Percentiles rank a stretch among this genome's conserved stretches.
Evolutionary conservation across 2,113 vertebrate species (phyloP).

Genomic region (Lucifuga dentata): DNA sequence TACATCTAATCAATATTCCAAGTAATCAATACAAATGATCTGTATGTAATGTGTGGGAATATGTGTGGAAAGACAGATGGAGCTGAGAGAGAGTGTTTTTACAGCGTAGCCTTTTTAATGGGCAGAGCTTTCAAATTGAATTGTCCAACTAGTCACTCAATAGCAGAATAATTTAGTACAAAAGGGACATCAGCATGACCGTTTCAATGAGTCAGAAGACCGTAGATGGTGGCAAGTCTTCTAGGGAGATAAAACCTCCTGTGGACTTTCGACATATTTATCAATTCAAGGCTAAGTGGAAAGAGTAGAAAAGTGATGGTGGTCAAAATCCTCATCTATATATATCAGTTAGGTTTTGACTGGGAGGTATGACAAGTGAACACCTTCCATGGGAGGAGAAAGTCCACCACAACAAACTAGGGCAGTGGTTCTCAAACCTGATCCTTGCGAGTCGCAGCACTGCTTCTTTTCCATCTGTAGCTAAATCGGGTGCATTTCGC

Average conservation of each 20-base stretch:
- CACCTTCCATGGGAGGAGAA: neutral
- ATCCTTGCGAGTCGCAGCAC: no score
- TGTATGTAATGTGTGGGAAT: constrained; percentile 34
- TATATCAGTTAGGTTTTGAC: constrained; percentile 43
- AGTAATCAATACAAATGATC: constrained; percentile 44
- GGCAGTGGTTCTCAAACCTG: neutral
- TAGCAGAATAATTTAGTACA: constrained; percentile 37
- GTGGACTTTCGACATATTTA: constrained; percentile 46
- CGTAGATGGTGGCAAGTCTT: neutral
- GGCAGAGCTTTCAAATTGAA: constrained; percentile 43
- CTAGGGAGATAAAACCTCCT: constrained; percentile 10
- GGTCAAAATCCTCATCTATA: constrained; percentile 51
- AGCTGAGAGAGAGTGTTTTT: constrained; percentile 34
- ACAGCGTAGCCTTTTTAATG: constrained; percentile 51
- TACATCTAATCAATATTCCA: constrained; percentile 51
- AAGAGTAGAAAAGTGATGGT: constrained; percentile 56
- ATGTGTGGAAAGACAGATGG: constrained; percentile 33
- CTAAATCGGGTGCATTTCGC: no score
- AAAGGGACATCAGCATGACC: constrained; percentile 12
- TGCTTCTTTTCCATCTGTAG: no score
- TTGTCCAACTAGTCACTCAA: constrained; percentile 32
- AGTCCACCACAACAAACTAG: neutral
- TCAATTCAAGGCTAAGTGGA: constrained; percentile 57
- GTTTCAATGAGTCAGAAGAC: neutral
- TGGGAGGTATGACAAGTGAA: neutral